Evolutionary conservation across 2,888 invertebrate species (phyloP), one percentile per base, ranked within the genome.

Genomic region (Yponomeuta plumbellus): DNA sequence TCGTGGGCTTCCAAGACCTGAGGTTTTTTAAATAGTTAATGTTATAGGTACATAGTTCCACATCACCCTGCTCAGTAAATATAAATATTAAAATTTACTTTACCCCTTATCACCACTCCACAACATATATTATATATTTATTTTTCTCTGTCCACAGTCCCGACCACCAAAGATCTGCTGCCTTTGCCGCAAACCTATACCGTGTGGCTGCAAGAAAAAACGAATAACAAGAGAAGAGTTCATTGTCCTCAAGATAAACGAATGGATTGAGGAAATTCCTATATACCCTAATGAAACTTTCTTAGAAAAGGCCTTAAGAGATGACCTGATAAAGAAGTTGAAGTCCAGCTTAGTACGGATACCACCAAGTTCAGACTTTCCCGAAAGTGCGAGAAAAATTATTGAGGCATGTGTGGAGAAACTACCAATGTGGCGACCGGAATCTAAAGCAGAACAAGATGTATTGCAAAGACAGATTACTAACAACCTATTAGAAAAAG

Each of bases 341-440:
- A 68, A 70, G 3, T 69, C 74, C 0, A 70, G 68, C 0, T 58
- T 83, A 4, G 71, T 72, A 59, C 34, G 26, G 0, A 39, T 80
- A 5, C 67, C 73, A 39, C 68, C 69, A 22, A 72, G 75, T 34
- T 66, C 71, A 1, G 57, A 74, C 61, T 77, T 74, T 22, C 66
- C 72, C 21, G 68, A 71, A 3, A 74, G 70, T 66, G 75, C 70
- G 4, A 73, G 66, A 64, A 70, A 71, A 8, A 72, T 71, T 63
- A 75, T 81, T 3, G 66, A 67, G 34, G 68, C 67, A 40, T 78
- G 72, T 23, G 58, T 84, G 4, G 68, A 74, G 17, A 69, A 68
- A 23, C 70, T 81, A 56, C 80, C 81, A 0, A 77, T 84, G 69
- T 83, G 84, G 83, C 70, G 69, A 34, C 79, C 80, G 10, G 72